These are phyloP conservation scores for Zaprionus davidi DNA, from an alignment of 1,140 invertebrate species.

Conservation along the genomic window DNA sequence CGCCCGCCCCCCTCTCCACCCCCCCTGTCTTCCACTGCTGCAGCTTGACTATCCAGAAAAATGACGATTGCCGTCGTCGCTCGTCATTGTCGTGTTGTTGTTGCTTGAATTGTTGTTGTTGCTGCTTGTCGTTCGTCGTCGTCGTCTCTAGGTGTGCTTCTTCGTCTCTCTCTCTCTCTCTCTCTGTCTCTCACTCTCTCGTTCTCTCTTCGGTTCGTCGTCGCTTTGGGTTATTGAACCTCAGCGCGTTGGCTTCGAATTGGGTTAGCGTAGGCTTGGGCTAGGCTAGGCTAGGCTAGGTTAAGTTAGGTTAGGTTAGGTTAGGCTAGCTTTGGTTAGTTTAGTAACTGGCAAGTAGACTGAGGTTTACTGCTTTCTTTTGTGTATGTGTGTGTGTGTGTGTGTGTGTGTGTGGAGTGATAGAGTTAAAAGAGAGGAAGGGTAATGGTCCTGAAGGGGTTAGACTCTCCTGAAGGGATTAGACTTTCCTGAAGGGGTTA, in stretches of 20 bases:
- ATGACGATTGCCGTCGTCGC: constrained; percentile 28
- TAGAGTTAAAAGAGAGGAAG: no score
- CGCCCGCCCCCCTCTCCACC: constrained; percentile 10
- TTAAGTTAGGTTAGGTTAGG: constrained; percentile 66
- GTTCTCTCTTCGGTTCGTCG: constrained; percentile 3
- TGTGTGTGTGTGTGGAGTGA: no score
- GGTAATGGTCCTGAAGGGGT: no score
- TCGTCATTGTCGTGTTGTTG: constrained; percentile 7
- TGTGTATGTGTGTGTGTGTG: no score
- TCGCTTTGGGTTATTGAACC: constrained; percentile 69
- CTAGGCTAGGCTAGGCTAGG: constrained; percentile 64
- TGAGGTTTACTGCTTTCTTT: constrained; percentile 15
- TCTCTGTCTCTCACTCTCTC: neutral
- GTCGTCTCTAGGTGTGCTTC: neutral
- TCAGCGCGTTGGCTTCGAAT: constrained; percentile 55
- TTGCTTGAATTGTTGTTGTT: neutral
- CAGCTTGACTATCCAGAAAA: constrained; percentile 8
- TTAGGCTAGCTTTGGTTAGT: constrained; percentile 66
- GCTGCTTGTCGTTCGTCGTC: constrained; percentile 8
- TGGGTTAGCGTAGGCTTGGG: constrained; percentile 73
- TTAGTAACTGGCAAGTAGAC: constrained; percentile 23
- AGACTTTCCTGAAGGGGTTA: no score
- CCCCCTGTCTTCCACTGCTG: neutral
- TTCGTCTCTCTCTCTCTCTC: neutral
- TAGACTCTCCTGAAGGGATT: no score